These are phyloP conservation scores for Ctenopoma kingsleyae DNA, from an alignment of 2,797 vertebrate genomes.

Conservation along the genomic window DNA sequence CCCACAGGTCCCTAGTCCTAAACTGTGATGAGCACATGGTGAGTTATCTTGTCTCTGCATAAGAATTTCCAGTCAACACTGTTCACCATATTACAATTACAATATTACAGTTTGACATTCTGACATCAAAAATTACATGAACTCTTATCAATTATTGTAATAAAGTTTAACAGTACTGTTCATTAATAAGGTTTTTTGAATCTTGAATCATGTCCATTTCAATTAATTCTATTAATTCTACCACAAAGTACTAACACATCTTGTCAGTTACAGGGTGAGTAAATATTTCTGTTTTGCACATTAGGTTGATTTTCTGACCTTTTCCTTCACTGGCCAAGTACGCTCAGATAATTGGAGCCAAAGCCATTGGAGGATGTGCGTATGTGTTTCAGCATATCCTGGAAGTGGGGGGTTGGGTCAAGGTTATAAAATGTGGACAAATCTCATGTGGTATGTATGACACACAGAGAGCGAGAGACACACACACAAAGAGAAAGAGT, in stretches of 20 bases:
- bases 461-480: conserved; percentile 17
- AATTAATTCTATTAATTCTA: too few relatives aligned
- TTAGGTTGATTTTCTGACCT: not conserved
- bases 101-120: too few relatives aligned
- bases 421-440: conserved; percentile 48
- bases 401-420: conserved; percentile 25
- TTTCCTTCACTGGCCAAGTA: conserved; percentile 6
- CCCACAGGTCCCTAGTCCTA: not conserved
- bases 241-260: too few relatives aligned
- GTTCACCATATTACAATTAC: too few relatives aligned
- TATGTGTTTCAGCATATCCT: conserved; percentile 23
- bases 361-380: conserved; percentile 34
- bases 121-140: too few relatives aligned
- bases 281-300: not conserved
- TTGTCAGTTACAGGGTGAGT: not conserved
- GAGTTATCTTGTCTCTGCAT: not conserved
- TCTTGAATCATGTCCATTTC: too few relatives aligned
- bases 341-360: conserved; percentile 18
- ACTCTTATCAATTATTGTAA: too few relatives aligned
- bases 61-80: not conserved
- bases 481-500: conserved; percentile 14
- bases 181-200: too few relatives aligned
- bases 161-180: too few relatives aligned
- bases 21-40: not conserved
- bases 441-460: conserved; percentile 35